Conservation (phyloP, 2,797 vertebrate species). For the Threskiornis aethiopicus region DNA sequence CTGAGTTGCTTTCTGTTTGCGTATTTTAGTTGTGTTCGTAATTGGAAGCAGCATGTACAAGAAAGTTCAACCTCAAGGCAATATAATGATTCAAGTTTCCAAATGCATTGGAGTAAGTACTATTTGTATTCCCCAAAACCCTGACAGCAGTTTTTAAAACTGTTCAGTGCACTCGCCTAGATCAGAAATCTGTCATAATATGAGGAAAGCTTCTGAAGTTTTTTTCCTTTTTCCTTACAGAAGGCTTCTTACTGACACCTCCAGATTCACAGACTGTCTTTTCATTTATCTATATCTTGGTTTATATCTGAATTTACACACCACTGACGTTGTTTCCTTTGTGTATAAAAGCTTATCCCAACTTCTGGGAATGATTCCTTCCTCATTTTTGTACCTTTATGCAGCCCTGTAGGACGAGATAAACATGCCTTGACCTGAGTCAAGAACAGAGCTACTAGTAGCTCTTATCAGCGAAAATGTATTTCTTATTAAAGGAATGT, state of each 20-base stretch:
- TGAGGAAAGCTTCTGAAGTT: neutral
- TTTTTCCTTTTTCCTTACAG: neutral
- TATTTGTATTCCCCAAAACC: neutral
- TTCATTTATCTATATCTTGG: neutral
- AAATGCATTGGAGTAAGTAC: constrained; percentile 88
- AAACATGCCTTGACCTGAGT: neutral
- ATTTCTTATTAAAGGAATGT: neutral
- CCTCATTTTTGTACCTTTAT: neutral
- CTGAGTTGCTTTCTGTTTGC: neutral
- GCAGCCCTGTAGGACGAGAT: neutral
- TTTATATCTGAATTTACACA: neutral
- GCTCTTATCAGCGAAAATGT: neutral
- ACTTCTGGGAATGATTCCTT: neutral
- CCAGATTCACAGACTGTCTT: neutral
- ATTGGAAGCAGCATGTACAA: constrained; percentile 89
- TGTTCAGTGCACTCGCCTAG: neutral
- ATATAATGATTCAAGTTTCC: constrained; percentile 86
- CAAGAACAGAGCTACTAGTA: neutral
- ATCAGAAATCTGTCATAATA: neutral
- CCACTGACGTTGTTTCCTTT: no score
- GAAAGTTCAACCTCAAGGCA: constrained; percentile 90
- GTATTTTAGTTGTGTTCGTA: constrained; percentile 87
- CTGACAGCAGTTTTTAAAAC: neutral
- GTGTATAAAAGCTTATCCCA: neutral
- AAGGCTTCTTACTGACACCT: neutral